Base-by-base conservation (phyloP, 2,888 invertebrate species). In the Congeria kusceri region DNA sequence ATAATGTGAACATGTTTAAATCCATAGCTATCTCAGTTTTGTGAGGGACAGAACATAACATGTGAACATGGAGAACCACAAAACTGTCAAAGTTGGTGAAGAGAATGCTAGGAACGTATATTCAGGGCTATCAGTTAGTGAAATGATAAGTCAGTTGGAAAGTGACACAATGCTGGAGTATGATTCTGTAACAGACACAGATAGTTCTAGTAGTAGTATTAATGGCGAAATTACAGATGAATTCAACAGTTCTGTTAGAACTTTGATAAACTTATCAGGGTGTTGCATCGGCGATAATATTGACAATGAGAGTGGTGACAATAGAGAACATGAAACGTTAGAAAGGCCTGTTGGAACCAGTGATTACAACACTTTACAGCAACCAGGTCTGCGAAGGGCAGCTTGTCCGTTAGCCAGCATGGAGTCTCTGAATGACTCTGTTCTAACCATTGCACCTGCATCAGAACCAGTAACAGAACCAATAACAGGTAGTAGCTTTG, bases 241-340 rank as follows among this genome's bases (percentile, higher is more conserved):
- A 39, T 64, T 72, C 27, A 72, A 72, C 47, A 57, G 44, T 57
- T 71, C 71, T 20, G n/a, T 39, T 13, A 56, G 25, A 56, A 71
- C 71, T 56, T 18, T 71, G 7, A 56, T 62, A 27, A 62, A 70
- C 44, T 15, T 53, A 39, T 70, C 70, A 27, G 62, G 25, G 18
- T 25, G 61, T 7, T 46, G n/a, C 7, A 28, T 18, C n/a, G 23
- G 49, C 0, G 23, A 18, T 23, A 28, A 59, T 49, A 56, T 23
- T 47, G 49, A 47, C 49, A 9, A 9, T 27, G 44, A 47, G 28
- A 44, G 23, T 20, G 47, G 49, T 47, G n/a, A 28, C 23, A 46
- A 20, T 7, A 15, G 27, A 25, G 47, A 46, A 11, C n/a, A 13
- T 27, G 25, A 4, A 18, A 29, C 15, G 27, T 46, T 28, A 27